Conservation (phyloP, 2,113 vertebrate species). For the Erythrolamprus reginae region DNA sequence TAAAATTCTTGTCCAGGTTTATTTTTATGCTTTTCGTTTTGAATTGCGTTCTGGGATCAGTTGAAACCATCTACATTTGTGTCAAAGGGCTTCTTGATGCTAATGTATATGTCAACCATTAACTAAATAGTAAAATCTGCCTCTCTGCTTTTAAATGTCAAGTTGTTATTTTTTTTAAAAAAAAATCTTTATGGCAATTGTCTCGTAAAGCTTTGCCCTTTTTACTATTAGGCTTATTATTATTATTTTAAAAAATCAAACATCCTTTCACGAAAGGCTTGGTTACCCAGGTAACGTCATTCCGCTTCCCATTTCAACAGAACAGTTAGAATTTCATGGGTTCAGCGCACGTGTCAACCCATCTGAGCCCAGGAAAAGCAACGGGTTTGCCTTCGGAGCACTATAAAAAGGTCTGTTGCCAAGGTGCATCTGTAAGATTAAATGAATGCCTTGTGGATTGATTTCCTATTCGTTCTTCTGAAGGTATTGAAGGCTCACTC, state of each 20-base stretch:
- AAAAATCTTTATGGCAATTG: neutral
- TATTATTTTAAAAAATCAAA: neutral
- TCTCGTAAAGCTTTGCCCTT: neutral
- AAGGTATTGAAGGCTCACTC: neutral
- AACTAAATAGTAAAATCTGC: neutral
- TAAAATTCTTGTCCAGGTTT: neutral
- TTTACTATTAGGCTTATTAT: neutral
- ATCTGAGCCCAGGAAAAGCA: neutral
- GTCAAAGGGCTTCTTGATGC: too few relatives aligned
- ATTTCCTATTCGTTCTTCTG: conserved; percentile 15
- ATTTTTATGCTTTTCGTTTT: neutral
- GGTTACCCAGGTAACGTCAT: neutral
- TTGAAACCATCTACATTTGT: neutral
- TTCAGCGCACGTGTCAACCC: neutral
- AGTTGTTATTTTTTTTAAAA: neutral
- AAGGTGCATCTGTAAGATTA: conserved; percentile 11
- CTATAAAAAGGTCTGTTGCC: conserved; percentile 5
- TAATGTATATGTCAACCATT: neutral
- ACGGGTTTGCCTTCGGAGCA: neutral
- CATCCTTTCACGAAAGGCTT: neutral
- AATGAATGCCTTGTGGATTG: conserved; percentile 14
- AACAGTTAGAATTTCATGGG: neutral
- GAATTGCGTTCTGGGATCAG: too few relatives aligned
- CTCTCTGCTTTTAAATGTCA: neutral
- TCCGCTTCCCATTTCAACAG: neutral